Evolutionary conservation across 30 jellyfish, hydroid and myxozoan species (phyloP), one percentile per base, ranked within the genome.

Genomic region (Mastigias papua): DNA sequence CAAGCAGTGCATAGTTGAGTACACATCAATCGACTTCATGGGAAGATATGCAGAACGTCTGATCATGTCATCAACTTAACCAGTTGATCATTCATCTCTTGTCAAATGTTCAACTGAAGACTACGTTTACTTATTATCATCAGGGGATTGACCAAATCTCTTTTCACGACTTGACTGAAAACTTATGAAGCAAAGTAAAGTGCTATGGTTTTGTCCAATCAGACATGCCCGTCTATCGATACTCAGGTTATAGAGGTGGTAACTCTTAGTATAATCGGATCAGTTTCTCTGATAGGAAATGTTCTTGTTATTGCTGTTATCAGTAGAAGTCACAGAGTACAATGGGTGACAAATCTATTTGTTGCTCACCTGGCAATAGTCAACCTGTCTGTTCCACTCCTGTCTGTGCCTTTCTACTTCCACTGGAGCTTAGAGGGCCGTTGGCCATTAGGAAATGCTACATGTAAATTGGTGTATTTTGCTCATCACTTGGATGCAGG

Each of bases 301-400:
- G 22, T 71, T 46, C 89, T 90, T 42, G 94, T 90, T 8, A 75
- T 90, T 37, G 92, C 97, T 50, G 97, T 90, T 25, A 76, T 90
- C 70, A 68, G 90, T 37, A 74, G 90, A 76, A 90, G 97, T 69
- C 87, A 89, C 73, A 57, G 97, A 31, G 90, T 69, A n/a, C 97
- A 90, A 60, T 90, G 97, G 97, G 90, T 90, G 33, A 82, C 97
- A 17, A 90, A 90, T 51, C 51, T 90, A 54, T 90, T 90, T 90
- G 97, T 90, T 48, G 97, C 97, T 3, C 97, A 90, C 48, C 78
- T 90, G 17, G 97, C 97, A 42, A 78, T 73, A 8, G 94, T 82
- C 27, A 90, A 90, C 63, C 71, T 90, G 37, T n/a, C 67, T 48
- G 94, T 90, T 22, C 97, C 97, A 26, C 13, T 90, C 30, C 26